phyloP scores from a whole-genome alignment of 2,888 invertebrate genomes.

The Ganaspis brasiliensis region DNA sequence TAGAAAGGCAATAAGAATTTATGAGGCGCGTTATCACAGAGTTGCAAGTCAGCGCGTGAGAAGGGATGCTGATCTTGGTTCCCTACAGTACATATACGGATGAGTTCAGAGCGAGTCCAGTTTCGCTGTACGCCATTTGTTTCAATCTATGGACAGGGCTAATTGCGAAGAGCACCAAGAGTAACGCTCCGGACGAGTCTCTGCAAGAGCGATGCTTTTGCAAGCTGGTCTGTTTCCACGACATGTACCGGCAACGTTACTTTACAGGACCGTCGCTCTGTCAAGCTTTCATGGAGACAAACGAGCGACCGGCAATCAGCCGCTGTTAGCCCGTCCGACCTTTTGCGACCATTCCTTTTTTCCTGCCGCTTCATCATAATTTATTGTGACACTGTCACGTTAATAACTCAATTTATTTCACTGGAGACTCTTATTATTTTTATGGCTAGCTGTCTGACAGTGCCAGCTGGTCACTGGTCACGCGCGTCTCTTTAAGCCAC shows the following conservation, averaged over 20 bases:
- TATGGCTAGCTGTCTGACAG: slow-evolving; percentile 64
- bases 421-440: slow-evolving; percentile 75
- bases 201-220: slow-evolving; percentile 43
- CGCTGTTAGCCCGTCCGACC: slow-evolving; percentile 79
- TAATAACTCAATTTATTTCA: slow-evolving; percentile 81
- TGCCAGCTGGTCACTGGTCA: slow-evolving; percentile 57
- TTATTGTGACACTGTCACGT: slow-evolving; percentile 80
- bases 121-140: slow-evolving; percentile 79
- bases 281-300: slow-evolving; percentile 79
- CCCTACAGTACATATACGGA: slow-evolving; percentile 40
- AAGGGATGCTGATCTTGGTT: slow-evolving; percentile 46
- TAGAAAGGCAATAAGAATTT: slow-evolving; percentile 36
- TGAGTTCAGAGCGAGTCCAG: slow-evolving; percentile 28
- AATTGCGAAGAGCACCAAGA: slow-evolving; percentile 71
- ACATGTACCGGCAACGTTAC: slow-evolving; percentile 58
- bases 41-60: slow-evolving; percentile 45
- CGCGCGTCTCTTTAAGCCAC: slow-evolving; percentile 30
- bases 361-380: slow-evolving; percentile 80
- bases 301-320: slow-evolving; percentile 80
- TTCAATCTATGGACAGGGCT: slow-evolving; percentile 81
- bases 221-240: slow-evolving; percentile 48
- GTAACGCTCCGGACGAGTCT: slow-evolving; percentile 58
- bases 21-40: slow-evolving; percentile 40
- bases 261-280: slow-evolving; percentile 72
- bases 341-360: slow-evolving; percentile 78